Percentiles rank a stretch among this genome's conserved stretches.
phyloP scores from a whole-genome alignment of 2,888 invertebrate species.

The Aporophyla lueneburgensis region DNA sequence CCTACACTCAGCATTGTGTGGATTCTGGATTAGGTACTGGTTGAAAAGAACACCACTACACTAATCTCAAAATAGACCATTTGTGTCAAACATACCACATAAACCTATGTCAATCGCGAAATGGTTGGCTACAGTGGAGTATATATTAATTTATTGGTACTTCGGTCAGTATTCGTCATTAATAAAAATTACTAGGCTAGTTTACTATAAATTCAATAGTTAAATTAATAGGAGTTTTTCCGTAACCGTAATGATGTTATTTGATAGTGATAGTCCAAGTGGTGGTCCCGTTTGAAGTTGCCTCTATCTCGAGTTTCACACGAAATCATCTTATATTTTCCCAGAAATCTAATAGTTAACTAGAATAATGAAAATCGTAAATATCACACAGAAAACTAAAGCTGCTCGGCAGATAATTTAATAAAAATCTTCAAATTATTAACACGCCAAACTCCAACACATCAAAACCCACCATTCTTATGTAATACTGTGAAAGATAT shows the following conservation, averaged over 20 bases:
- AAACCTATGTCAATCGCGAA: no score
- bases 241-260: not conserved
- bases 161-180: not conserved
- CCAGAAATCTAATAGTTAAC: not conserved
- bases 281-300: not conserved
- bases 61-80: not conserved
- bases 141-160: not conserved
- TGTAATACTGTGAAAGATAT: constrained; percentile 47
- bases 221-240: not conserved
- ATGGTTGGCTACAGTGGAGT: not conserved
- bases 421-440: constrained; percentile 20
- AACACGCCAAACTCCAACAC: constrained; percentile 15
- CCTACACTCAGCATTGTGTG: not conserved
- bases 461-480: constrained; percentile 26
- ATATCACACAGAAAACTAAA: not conserved
- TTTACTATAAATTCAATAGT: not conserved
- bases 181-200: not conserved
- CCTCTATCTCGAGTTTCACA: not conserved
- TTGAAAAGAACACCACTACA: not conserved
- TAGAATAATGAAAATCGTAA: not conserved
- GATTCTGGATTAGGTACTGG: not conserved
- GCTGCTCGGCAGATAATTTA: constrained; percentile 7
- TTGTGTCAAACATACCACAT: not conserved
- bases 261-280: not conserved
- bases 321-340: not conserved